A percentile compares a stretch with the other conserved stretches of the same genome.
These are phyloP conservation scores for Acridotheres tristis DNA, from an alignment of 2,797 vertebrate species.

Conservation along the genomic window DNA sequence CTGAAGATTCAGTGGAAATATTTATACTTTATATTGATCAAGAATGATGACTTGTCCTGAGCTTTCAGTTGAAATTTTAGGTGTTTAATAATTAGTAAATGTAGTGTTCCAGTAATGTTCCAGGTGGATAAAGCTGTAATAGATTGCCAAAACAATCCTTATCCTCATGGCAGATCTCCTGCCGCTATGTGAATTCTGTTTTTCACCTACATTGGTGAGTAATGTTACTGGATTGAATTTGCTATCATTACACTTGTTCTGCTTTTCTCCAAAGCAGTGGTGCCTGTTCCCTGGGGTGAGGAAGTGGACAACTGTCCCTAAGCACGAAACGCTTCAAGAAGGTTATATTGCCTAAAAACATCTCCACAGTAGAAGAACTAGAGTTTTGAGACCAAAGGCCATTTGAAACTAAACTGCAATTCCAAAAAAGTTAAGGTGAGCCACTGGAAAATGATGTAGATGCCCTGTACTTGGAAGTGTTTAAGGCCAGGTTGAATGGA, in stretches of 20 bases:
- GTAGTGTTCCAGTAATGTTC: not conserved
- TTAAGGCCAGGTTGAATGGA: not conserved
- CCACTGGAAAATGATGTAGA: not conserved
- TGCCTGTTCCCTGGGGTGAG: not conserved
- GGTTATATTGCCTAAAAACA: not conserved
- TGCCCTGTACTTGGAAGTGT: not conserved
- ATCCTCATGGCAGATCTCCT: not conserved
- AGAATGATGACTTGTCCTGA: not conserved
- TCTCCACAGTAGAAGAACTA: not conserved
- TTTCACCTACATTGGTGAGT: not conserved
- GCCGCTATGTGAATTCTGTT: not conserved
- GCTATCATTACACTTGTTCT: not conserved
- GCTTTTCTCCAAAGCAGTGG: not conserved
- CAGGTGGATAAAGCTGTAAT: not conserved
- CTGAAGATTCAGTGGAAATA: not conserved
- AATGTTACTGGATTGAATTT: not conserved
- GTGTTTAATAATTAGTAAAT: not conserved
- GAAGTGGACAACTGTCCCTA: not conserved
- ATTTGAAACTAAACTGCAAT: not conserved
- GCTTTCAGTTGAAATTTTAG: not conserved
- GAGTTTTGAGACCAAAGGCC: not conserved
- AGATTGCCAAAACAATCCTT: not conserved
- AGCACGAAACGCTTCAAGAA: not conserved
- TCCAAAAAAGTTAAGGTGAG: not conserved
- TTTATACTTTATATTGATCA: not conserved